These are phyloP conservation scores for Cryptomyrus ogoouensis DNA, from an alignment of 2,113 vertebrate species.

Conservation along the genomic window DNA sequence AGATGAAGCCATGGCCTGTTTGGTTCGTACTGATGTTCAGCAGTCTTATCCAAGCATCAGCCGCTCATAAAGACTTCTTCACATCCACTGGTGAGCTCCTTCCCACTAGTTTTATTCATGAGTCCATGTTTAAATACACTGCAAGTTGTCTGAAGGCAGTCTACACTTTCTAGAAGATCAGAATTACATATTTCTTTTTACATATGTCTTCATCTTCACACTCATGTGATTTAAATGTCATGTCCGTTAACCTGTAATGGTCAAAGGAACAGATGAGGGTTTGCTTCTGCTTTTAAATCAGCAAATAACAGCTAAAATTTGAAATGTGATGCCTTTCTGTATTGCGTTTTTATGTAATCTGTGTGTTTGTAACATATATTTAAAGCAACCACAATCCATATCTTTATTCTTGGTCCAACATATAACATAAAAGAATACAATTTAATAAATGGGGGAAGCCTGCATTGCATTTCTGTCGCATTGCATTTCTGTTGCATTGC, in stretches of 20 bases:
- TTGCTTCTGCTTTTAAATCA: neutral
- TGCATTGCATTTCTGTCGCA: neutral
- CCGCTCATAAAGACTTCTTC: slow-evolving; percentile 79
- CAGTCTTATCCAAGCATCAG: slow-evolving; percentile 64
- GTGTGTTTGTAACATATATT: neutral
- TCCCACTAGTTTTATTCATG: neutral
- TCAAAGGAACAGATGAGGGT: neutral
- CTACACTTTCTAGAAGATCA: neutral
- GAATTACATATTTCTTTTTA: neutral
- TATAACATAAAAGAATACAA: neutral
- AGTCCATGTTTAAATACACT: neutral
- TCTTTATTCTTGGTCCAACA: neutral
- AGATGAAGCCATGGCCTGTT: slow-evolving; percentile 56
- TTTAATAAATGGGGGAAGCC: neutral
- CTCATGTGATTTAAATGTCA: neutral
- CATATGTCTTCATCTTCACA: neutral
- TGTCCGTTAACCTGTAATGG: neutral
- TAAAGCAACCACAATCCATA: neutral
- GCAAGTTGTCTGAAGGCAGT: neutral
- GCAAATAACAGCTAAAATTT: neutral
- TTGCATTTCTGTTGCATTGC: neutral
- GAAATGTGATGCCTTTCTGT: neutral
- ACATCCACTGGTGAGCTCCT: slow-evolving; percentile 83
- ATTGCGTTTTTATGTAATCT: neutral
- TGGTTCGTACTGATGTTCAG: slow-evolving; percentile 63